Evolutionary conservation across 2,888 invertebrate genomes (phyloP), one percentile per base, ranked within the genome.

Genomic region (Euspilapteryx auroguttella): DNA sequence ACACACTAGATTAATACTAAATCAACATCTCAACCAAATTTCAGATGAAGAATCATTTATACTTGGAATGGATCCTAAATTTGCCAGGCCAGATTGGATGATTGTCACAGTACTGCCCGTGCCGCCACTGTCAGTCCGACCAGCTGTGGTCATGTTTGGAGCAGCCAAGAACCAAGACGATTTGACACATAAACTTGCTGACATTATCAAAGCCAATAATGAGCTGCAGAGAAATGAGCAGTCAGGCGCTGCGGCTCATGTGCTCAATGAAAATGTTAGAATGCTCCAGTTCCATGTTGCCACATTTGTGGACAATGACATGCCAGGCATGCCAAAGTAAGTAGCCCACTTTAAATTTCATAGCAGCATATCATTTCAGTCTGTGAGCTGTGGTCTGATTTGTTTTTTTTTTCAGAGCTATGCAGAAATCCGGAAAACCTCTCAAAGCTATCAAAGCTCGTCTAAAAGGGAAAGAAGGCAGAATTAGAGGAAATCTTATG

Each of bases 71-170:
- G 97, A 99, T 61, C 96, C 97, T 0, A 94, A 94, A 59, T 94
- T 87, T 62, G 94, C 98, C 0, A 82, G 99, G 27, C 99, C 99
- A 4, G 99, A 99, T 76, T 99, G 99, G 98, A 98, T 99, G 98
- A 89, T 99, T 38, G 83, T 95, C 4, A 97, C 98, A 2, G 96
- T 96, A 8, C 62, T 99, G 33, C 99, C 99, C 0, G 99, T 99
- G 0, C 97, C 99, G 1, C 99, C 99, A 3, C 66, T 99, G 13
- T 85, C 92, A 2, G 98, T 99, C 0, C 81, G 99, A 37, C 99
- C 99, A 0, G 97, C 99, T 29, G 98, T 99, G 4, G 94, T 98
- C 6, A 99, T 98, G 93, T 93, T 93, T 63, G 99, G 99, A n/a
- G 93, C 97, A 1, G 98, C 98, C 0, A 89, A 94, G 55, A 99